Evolutionary conservation across 2,113 vertebrate genomes (phyloP).

Genomic region (Acanthochromis polyacanthus): DNA sequence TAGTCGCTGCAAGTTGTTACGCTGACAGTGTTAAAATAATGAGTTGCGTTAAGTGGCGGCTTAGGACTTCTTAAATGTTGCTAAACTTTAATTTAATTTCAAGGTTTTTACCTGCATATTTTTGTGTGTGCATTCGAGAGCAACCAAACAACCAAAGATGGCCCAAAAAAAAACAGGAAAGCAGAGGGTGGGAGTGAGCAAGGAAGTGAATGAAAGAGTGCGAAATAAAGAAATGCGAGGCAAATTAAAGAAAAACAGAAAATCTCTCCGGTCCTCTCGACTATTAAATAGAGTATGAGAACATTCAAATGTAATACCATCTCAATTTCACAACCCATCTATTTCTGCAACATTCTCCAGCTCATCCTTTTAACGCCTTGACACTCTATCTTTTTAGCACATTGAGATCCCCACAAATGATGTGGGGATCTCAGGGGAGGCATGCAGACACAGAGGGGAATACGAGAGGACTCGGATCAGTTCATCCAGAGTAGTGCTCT

Average conservation of each 20-base stretch:
- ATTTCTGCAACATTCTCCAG: conserved; percentile 74
- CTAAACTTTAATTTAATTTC: conserved; percentile 51
- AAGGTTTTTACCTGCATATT: conserved; percentile 37
- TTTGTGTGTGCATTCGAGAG: conserved; percentile 20
- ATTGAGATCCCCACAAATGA: conserved; percentile 59
- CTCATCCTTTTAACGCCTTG: conserved; percentile 75
- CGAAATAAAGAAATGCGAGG: conserved; percentile 61
- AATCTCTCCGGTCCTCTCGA: conserved; percentile 67
- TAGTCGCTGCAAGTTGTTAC: conserved; percentile 38
- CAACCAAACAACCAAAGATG: not conserved
- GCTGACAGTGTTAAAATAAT: conserved; percentile 51
- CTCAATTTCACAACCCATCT: conserved; percentile 81
- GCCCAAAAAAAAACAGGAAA: not conserved
- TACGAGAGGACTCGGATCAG: conserved; percentile 31
- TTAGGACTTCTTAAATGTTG: conserved; percentile 48
- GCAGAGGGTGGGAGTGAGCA: not conserved
- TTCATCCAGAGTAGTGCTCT: conserved; percentile 30
- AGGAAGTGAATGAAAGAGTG: conserved; percentile 40
- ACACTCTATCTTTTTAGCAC: conserved; percentile 77
- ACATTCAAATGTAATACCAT: conserved; percentile 75
- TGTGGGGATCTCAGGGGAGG: conserved; percentile 57
- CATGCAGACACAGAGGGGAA: conserved; percentile 42
- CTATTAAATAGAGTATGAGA: conserved; percentile 72
- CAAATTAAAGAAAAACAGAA: conserved; percentile 76
- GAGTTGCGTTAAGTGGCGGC: conserved; percentile 44